Conservation (phyloP, 2,888 invertebrate species). For the Scaptomyza parva region DNA sequence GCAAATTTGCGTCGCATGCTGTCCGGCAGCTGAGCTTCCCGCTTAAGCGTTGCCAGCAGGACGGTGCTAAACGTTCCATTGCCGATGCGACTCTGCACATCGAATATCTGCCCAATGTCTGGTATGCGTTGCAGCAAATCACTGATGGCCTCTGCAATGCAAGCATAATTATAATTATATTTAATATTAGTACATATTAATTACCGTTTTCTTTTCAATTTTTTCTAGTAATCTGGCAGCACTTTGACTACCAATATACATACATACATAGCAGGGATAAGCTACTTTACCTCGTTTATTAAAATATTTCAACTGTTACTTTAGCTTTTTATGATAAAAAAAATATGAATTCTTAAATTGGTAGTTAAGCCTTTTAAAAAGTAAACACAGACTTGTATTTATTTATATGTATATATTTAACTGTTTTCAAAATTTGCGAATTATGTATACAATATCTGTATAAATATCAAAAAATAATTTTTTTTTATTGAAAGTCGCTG, state of each 20-base stretch:
- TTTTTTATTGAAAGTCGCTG: neutral
- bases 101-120: constrained; percentile 87
- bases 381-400: no score
- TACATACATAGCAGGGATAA: no score
- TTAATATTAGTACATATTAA: neutral
- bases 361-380: no score
- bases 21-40: constrained; percentile 83
- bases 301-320: no score
- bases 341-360: no score
- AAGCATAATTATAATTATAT: neutral
- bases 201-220: neutral
- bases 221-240: constrained; percentile 11
- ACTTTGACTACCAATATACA: neutral
- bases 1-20: constrained; percentile 89
- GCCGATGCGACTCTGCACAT: constrained; percentile 90
- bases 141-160: constrained; percentile 80
- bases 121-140: constrained; percentile 86
- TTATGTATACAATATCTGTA: no score
- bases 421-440: no score
- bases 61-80: constrained; percentile 96
- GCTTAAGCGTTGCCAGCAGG: constrained; percentile 89
- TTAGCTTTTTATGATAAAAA: no score
- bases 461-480: neutral
- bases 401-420: no score
- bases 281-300: no score